These are phyloP conservation scores for Sinella curviseta DNA, from an alignment of 1,140 invertebrate genomes.

Conservation along the genomic window DNA sequence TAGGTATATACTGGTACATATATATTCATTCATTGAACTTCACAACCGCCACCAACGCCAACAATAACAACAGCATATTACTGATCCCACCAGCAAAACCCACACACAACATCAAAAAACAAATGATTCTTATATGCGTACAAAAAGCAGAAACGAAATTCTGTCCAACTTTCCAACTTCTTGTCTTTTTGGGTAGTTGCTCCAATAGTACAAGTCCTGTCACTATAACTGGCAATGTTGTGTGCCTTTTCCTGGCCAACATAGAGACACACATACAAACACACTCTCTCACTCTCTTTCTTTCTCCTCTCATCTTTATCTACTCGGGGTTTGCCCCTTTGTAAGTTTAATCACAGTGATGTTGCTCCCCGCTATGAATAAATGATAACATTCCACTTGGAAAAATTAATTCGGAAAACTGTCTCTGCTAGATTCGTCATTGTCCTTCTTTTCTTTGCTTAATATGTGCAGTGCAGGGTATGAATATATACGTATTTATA, in stretches of 20 bases:
- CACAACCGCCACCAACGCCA: too few relatives aligned
- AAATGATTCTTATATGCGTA: not conserved
- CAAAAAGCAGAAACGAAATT: not conserved
- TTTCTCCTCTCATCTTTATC: constrained; percentile 16
- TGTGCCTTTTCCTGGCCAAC: not conserved
- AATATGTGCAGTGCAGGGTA: not conserved
- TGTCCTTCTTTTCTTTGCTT: constrained; percentile 33
- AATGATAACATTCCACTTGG: constrained; percentile 50
- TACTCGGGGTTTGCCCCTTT: constrained; percentile 44
- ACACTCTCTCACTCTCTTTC: not conserved
- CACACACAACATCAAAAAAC: not conserved
- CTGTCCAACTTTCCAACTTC: not conserved
- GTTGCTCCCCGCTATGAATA: constrained; percentile 49
- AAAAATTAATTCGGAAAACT: constrained; percentile 51
- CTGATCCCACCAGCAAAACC: too few relatives aligned
- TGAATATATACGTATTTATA: not conserved
- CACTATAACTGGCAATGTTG: not conserved
- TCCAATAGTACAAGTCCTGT: not conserved
- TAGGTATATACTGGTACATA: too few relatives aligned
- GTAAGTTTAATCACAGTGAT: constrained; percentile 51
- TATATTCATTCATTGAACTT: too few relatives aligned
- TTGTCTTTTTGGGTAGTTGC: constrained; percentile 9
- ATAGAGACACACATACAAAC: not conserved
- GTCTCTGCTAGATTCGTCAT: constrained; percentile 50
- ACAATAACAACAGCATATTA: too few relatives aligned